Percentiles rank a stretch among this genome's conserved stretches.
Conservation (phyloP, 92 coral and sea anemone genomes). For the Chrysogorgia sp. region DNA sequence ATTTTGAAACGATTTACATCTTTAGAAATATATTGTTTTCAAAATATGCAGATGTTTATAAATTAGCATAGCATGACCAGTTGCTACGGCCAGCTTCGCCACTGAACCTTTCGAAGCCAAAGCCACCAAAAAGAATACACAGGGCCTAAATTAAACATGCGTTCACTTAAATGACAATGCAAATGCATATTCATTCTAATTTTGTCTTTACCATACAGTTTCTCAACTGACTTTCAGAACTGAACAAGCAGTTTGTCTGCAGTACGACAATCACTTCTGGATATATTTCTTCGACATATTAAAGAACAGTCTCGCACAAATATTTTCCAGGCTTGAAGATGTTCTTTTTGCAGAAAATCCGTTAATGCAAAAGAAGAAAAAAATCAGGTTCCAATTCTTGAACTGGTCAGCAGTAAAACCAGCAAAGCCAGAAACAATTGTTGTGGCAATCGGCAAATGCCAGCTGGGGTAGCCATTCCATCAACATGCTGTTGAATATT, state of each 20-base stretch:
- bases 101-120: slow-evolving; percentile 43
- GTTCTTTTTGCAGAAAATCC: slow-evolving; percentile 45
- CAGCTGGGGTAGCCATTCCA: slow-evolving; percentile 42
- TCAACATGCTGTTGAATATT: slow-evolving; percentile 38
- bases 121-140: slow-evolving; percentile 66
- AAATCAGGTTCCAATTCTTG: slow-evolving; percentile 56
- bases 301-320: slow-evolving; percentile 61
- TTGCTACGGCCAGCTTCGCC: too few relatives aligned
- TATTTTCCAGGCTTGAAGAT: slow-evolving; percentile 54
- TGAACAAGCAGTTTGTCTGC: slow-evolving; percentile 48
- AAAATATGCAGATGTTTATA: too few relatives aligned
- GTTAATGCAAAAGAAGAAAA: slow-evolving; percentile 56
- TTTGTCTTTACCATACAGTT: slow-evolving; percentile 37
- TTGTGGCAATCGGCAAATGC: slow-evolving; percentile 48
- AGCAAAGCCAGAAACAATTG: slow-evolving; percentile 58
- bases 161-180: slow-evolving; percentile 55
- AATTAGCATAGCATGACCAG: too few relatives aligned
- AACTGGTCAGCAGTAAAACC: slow-evolving; percentile 65
- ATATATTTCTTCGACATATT: slow-evolving; percentile 40
- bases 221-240: slow-evolving; percentile 49
- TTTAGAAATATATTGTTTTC: too few relatives aligned
- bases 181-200: slow-evolving; percentile 58
- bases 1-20: too few relatives aligned
- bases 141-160: slow-evolving; percentile 61
- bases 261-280: slow-evolving; percentile 24